Conservation (phyloP, 2,888 invertebrate species). For the Mesorhabditis spiculigera region DNA sequence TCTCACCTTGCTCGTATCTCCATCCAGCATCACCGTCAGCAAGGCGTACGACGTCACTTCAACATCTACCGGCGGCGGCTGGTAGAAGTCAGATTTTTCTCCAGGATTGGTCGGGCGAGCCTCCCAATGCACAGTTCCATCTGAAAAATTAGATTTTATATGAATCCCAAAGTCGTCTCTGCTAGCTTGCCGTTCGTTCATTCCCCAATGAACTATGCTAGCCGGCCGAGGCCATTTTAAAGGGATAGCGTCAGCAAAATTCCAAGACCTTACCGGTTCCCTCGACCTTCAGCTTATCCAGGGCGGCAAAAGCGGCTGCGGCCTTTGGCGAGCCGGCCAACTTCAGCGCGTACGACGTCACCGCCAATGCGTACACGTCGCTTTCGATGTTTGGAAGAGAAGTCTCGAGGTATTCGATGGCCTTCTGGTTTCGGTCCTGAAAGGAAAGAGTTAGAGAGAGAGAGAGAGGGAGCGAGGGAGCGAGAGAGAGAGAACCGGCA, state of each 20-base stretch:
- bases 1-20: conserved; percentile 53
- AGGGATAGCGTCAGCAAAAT: not conserved
- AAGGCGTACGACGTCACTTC: conserved; percentile 86
- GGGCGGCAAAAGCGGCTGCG: conserved; percentile 36
- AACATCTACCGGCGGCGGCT: conserved; percentile 72
- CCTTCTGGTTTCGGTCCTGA: conserved; percentile 41
- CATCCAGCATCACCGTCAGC: conserved; percentile 68
- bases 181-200: not conserved
- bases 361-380: conserved; percentile 72
- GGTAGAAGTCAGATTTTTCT: conserved; percentile 49
- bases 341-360: conserved; percentile 75
- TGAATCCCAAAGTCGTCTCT: not conserved
- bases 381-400: conserved; percentile 43
- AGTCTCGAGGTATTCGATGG: conserved; percentile 58
- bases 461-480: too few relatives aligned
- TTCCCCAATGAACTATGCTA: not conserved
- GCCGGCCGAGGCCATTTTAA: not conserved
- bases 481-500: not conserved
- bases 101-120: conserved; percentile 37
- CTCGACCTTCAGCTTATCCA: conserved; percentile 37
- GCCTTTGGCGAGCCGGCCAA: conserved; percentile 65
- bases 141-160: conserved; percentile 8
- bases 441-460: not conserved
- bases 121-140: conserved; percentile 56
- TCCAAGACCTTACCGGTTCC: conserved; percentile 19